Base-by-base conservation (phyloP, 1,140 invertebrate species). In the Tetramorium simillimum region DNA sequence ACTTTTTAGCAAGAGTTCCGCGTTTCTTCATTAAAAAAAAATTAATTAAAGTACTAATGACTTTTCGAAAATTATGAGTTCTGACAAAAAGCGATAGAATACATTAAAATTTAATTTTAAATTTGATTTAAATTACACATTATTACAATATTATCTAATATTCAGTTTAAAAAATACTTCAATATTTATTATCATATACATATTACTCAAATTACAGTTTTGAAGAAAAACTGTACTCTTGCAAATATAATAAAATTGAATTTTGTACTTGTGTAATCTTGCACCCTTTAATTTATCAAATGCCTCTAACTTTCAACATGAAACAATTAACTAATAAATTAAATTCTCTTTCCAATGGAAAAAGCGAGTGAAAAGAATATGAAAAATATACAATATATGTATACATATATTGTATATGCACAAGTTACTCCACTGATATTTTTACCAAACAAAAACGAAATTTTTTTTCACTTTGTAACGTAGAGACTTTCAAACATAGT, bases 271-370 rank as follows among this genome's bases (percentile, higher is more conserved):
- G 16, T 65, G 5, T 7, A 69, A 69, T 69, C 46, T 37, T 16
- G 40, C 7, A n/a, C 14, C 18, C 2, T 65, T 43, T 63, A 49
- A 65, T 78, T 78, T 37, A 37, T 24, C 60, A 78, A 46, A 40
- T 51, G 43, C 1, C 4, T 46, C 21, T 67, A 51, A 65, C 43
- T 78, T 67, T 37, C 2, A 37, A 67, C 28, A 37, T 14, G 51
- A 80, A 80, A 65, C 76, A 24, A 16, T 67, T 43, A 21, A 81
- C n/a, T 72, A 33, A 24, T 58, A 81, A 81, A 81, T 72, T 40
- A 56, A 12, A 81, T 84, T 84, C 40, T 82, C 18, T 37, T 46
- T 37, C 43, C 63, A 40, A n/a, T 21, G n/a, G 14, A 21, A 40
- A 78, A 56, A 14, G 37, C 28, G 21, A 10, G 18, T 28, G 18